phyloP scores from a whole-genome alignment of 2,888 invertebrate genomes.

The Euplexia lucipara region DNA sequence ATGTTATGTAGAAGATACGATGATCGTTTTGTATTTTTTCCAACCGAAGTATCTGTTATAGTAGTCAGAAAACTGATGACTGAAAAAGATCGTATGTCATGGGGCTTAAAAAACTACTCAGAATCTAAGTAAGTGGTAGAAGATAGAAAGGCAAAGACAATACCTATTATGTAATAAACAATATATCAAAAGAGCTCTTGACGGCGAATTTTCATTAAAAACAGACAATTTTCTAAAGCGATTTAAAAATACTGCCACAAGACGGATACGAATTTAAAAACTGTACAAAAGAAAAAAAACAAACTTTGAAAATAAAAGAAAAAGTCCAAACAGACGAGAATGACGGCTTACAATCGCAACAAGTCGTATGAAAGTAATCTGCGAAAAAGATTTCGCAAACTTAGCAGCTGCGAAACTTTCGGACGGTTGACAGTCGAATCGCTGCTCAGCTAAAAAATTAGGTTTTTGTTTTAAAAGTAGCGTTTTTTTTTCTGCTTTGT shows the following conservation, averaged over 20 bases:
- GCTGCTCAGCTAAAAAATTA: constrained; percentile 30
- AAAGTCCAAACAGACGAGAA: constrained; percentile 44
- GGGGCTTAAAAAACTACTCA: too few relatives aligned
- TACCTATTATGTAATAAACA: too few relatives aligned
- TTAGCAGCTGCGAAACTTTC: constrained; percentile 50
- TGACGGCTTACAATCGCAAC: constrained; percentile 48
- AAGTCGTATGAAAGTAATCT: constrained; percentile 63
- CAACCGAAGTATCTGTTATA: too few relatives aligned
- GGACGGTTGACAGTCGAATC: constrained; percentile 44
- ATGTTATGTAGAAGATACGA: too few relatives aligned
- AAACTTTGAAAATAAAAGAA: constrained; percentile 29
- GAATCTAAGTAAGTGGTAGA: too few relatives aligned
- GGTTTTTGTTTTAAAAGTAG: constrained; percentile 13
- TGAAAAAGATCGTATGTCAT: too few relatives aligned
- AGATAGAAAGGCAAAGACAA: too few relatives aligned
- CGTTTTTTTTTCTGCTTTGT: not conserved
- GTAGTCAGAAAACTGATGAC: too few relatives aligned
- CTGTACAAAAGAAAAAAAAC: constrained; percentile 21
- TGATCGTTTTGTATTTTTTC: too few relatives aligned
- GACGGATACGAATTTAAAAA: constrained; percentile 30
- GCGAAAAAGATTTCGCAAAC: constrained; percentile 49
- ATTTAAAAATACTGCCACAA: constrained; percentile 34
- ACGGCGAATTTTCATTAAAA: not conserved
- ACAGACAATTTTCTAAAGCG: not conserved
- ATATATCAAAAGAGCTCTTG: not conserved